These are phyloP conservation scores for Stictonetta naevosa DNA, from an alignment of 2,113 vertebrate genomes.

Conservation along the genomic window DNA sequence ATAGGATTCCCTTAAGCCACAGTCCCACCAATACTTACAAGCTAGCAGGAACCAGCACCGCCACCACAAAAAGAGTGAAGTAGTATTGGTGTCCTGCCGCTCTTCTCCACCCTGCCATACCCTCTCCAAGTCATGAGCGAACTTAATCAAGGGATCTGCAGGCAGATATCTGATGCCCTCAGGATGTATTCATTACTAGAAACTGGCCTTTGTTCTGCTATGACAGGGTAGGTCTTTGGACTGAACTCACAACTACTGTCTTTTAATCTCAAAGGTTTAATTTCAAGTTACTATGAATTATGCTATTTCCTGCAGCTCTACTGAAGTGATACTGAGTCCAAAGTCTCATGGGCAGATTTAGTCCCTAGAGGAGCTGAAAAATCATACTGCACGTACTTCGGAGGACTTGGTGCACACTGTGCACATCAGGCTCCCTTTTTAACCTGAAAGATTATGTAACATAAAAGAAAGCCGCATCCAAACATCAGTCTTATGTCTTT, in stretches of 20 bases:
- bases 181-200: neutral
- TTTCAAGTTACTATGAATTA: neutral
- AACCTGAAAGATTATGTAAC: neutral
- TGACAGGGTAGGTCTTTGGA: neutral
- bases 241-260: fast-evolving
- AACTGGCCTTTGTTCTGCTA: neutral
- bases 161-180: neutral
- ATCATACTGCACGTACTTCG: neutral
- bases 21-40: neutral
- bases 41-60: neutral
- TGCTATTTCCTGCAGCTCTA: neutral
- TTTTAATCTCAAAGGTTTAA: neutral
- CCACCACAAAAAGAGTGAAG: neutral
- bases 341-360: neutral
- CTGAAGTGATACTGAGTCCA: neutral
- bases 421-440: neutral
- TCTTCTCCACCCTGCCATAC: neutral
- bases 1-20: neutral
- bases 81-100: neutral
- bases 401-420: neutral
- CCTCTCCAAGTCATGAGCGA: neutral
- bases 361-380: neutral
- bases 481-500: neutral
- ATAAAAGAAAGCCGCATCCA: neutral
- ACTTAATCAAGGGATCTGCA: neutral